Evolutionary conservation across 2,797 vertebrate species (phyloP).

Genomic region (Carduelis carduelis): DNA sequence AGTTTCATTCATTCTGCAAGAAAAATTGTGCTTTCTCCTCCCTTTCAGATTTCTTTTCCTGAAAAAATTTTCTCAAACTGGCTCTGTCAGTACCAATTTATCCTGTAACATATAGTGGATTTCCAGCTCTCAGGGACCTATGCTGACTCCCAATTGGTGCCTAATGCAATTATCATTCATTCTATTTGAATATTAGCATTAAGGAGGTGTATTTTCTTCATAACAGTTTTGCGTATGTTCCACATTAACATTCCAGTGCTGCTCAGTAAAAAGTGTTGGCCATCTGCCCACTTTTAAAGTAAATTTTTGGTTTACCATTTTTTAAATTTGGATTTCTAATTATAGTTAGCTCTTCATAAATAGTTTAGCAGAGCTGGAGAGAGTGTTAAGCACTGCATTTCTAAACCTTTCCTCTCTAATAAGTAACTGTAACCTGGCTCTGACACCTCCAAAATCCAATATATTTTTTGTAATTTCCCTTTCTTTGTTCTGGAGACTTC

Average conservation of each 20-base stretch:
- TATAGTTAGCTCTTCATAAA: conserved; percentile 55
- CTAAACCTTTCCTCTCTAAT: conserved; percentile 30
- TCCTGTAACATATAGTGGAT: background rate
- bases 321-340: conserved; percentile 58
- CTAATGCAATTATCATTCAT: conserved; percentile 41
- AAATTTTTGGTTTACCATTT: conserved; percentile 54
- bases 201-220: conserved; percentile 18
- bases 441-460: conserved; percentile 58
- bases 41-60: background rate
- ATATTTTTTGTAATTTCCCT: conserved; percentile 67
- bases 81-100: background rate
- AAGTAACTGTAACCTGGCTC: conserved; percentile 20
- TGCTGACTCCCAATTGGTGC: background rate
- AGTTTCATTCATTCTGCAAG: background rate
- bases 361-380: conserved; percentile 46
- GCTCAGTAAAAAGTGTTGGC: conserved; percentile 57
- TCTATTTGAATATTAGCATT: conserved; percentile 39
- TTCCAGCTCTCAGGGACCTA: background rate
- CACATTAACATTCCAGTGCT: conserved; percentile 58
- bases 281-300: conserved; percentile 50
- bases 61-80: background rate
- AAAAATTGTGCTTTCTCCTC: background rate
- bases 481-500: conserved; percentile 60
- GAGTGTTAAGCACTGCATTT: conserved; percentile 19
- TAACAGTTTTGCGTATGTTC: conserved; percentile 37